Evolutionary conservation across 2,888 invertebrate species (phyloP).

Genomic region (Pyrocoelia pectoralis): DNA sequence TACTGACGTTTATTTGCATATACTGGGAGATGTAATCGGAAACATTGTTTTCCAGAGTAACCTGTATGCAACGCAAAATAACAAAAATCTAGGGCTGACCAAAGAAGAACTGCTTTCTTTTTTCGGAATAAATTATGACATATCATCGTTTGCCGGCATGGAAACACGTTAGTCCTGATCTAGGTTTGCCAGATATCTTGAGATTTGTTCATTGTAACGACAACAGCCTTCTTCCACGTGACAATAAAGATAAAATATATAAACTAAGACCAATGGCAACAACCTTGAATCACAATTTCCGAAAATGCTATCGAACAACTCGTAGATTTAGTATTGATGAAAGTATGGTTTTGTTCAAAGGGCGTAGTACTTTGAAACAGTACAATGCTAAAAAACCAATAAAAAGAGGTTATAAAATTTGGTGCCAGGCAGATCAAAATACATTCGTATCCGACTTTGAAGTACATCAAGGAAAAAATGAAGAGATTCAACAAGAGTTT

Average conservation of each 20-base stretch:
- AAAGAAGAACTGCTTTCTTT: conserved; percentile 30
- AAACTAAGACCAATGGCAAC: neutral
- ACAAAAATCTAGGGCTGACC: conserved; percentile 29
- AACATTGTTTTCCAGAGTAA: conserved; percentile 36
- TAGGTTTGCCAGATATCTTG: no score
- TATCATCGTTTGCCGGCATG: conserved; percentile 30
- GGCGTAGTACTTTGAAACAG: conserved; percentile 13
- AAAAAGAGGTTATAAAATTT: neutral
- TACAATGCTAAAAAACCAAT: neutral
- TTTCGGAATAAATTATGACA: conserved; percentile 31
- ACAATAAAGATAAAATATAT: no score
- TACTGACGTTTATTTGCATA: conserved; percentile 15
- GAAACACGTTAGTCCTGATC: conserved; percentile 8
- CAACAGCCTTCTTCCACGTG: no score
- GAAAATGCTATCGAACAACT: conserved; percentile 2
- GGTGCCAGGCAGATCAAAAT: conserved; percentile 19
- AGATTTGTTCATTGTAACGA: no score
- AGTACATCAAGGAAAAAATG: conserved; percentile 40
- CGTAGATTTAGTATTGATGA: conserved; percentile 4
- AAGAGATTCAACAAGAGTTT: conserved; percentile 30
- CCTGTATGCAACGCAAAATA: conserved; percentile 34
- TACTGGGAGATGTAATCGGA: conserved; percentile 28
- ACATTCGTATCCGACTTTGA: conserved; percentile 28
- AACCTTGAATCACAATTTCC: conserved; percentile 8
- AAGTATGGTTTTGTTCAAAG: conserved; percentile 15